Percentiles rank a stretch among this genome's conserved stretches.
Conservation (phyloP, 2,888 invertebrate species). For the Lymantria monacha region DNA sequence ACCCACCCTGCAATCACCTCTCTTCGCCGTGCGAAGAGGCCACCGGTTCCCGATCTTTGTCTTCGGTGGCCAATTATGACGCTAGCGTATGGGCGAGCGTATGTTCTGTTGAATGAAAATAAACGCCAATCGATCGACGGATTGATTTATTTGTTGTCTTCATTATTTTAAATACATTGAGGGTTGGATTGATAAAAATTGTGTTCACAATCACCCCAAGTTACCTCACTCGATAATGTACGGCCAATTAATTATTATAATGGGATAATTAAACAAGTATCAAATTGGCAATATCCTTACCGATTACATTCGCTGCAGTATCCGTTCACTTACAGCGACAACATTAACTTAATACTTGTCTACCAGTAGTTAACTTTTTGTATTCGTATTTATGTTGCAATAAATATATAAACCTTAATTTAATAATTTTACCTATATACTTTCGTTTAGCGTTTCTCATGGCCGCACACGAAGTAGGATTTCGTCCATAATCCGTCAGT, state of each 20-base stretch:
- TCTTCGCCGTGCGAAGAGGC: too few species aligned
- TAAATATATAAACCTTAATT: background rate
- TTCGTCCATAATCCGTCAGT: constrained; percentile 59
- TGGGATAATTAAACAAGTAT: background rate
- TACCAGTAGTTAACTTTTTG: background rate
- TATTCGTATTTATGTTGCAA: background rate
- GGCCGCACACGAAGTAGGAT: constrained; percentile 27
- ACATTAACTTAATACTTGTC: background rate
- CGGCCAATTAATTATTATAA: background rate
- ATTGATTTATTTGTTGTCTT: too few species aligned
- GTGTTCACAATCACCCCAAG: too few species aligned
- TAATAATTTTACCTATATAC: background rate
- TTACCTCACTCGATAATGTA: background rate
- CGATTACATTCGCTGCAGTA: background rate
- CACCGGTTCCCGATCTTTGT: too few species aligned
- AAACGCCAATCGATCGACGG: too few species aligned
- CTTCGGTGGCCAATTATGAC: too few species aligned
- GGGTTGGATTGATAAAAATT: too few species aligned
- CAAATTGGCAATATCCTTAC: background rate
- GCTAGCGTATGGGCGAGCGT: too few species aligned
- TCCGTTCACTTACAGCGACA: background rate
- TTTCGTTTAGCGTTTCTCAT: constrained; percentile 10
- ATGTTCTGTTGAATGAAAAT: too few species aligned
- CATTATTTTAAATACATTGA: too few species aligned
- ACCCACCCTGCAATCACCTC: too few species aligned